phyloP scores from a whole-genome alignment of 2,888 invertebrate species.

The Laspeyria flexula region DNA sequence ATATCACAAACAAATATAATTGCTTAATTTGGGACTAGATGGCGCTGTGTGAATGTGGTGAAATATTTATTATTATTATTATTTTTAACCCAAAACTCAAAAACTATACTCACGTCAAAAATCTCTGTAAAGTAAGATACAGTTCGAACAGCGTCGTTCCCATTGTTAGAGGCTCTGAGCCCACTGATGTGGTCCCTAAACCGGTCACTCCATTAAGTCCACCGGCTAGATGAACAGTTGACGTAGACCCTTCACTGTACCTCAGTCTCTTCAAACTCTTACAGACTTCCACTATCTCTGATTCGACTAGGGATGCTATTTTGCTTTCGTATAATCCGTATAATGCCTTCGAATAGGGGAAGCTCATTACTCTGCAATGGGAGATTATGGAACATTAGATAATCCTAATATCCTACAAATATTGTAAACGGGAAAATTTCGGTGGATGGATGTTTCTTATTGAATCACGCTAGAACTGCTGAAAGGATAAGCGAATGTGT shows the following conservation, averaged over 20 bases:
- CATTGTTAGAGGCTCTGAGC: slow-evolving; percentile 90
- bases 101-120: slow-evolving; percentile 87
- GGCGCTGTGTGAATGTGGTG: too few species aligned
- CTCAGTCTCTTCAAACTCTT: slow-evolving; percentile 89
- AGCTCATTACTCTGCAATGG: slow-evolving; percentile 87
- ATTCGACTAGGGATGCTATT: slow-evolving; percentile 89
- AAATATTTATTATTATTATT: too few species aligned
- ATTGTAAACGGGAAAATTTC: too few species aligned
- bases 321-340: slow-evolving; percentile 91
- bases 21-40: too few species aligned
- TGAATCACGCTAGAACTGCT: too few species aligned
- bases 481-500: too few species aligned
- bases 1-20: too few species aligned
- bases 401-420: too few species aligned
- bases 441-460: too few species aligned
- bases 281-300: slow-evolving; percentile 90
- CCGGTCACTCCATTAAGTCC: slow-evolving; percentile 83
- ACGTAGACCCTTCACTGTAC: slow-evolving; percentile 78
- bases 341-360: slow-evolving; percentile 90
- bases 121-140: slow-evolving; percentile 95
- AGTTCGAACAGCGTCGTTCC: slow-evolving; percentile 97
- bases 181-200: slow-evolving; percentile 74
- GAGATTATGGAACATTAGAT: slow-evolving; percentile 10
- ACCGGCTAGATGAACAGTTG: slow-evolving; percentile 77
- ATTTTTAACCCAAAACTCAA: too few species aligned